Evolutionary conservation across 2,888 invertebrate species (phyloP).

Genomic region (Microctonus hyperodae): DNA sequence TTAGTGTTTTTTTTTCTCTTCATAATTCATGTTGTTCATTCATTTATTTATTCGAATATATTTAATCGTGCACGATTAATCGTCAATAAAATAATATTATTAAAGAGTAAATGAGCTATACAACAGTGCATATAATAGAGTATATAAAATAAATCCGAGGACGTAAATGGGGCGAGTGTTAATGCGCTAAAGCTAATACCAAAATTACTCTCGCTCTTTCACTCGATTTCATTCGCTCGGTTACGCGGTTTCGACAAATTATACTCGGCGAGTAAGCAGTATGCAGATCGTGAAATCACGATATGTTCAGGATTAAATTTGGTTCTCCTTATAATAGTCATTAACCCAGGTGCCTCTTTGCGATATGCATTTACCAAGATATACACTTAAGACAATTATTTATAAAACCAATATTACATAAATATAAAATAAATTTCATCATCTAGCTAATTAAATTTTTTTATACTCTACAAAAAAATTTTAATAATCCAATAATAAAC

Average conservation of each 20-base stretch:
- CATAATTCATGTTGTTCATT: too few species aligned
- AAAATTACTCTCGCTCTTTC: constrained; percentile 12
- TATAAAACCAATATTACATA: not conserved
- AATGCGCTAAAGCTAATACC: constrained; percentile 53
- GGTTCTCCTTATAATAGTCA: constrained; percentile 33
- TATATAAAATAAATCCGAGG: constrained; percentile 15
- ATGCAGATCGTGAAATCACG: constrained; percentile 58
- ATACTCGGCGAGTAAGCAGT: constrained; percentile 50
- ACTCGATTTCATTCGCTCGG: not conserved
- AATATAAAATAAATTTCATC: not conserved
- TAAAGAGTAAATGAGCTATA: not conserved
- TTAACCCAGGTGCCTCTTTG: constrained; percentile 23
- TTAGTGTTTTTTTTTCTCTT: too few species aligned
- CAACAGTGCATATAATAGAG: not conserved
- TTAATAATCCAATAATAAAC: too few species aligned
- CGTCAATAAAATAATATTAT: constrained; percentile 24
- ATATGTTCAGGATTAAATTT: constrained; percentile 54
- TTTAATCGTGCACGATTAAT: not conserved
- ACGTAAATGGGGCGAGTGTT: constrained; percentile 30
- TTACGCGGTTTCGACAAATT: constrained; percentile 46
- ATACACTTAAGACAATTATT: constrained; percentile 4
- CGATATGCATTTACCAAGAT: constrained; percentile 26
- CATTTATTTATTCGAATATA: not conserved
- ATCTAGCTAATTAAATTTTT: too few species aligned
- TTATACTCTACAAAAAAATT: too few species aligned